Evolutionary conservation across 2,113 vertebrate genomes (phyloP).

Genomic region (Noturus placidus): DNA sequence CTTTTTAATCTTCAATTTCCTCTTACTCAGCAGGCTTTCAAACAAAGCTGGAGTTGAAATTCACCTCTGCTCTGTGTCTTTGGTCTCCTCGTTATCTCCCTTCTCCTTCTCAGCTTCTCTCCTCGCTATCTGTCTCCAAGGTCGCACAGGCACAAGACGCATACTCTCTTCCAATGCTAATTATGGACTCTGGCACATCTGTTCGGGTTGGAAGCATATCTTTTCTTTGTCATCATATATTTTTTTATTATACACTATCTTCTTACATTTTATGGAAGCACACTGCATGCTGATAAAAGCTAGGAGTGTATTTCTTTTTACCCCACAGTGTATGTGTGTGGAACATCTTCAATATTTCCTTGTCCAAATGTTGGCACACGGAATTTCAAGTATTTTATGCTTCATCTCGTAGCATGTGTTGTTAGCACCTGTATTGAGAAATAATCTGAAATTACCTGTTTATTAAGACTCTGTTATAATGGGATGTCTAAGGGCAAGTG

Average conservation of each 20-base stretch:
- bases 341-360: not conserved
- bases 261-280: conserved; percentile 25
- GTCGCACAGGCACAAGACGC: conserved; percentile 47
- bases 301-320: conserved; percentile 8
- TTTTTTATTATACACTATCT: conserved; percentile 36
- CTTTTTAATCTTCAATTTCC: not conserved
- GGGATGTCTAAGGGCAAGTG: not conserved
- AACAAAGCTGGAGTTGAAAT: conserved; percentile 43
- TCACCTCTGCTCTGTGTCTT: conserved; percentile 52
- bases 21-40: conserved; percentile 39
- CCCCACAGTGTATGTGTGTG: not conserved
- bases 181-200: conserved; percentile 41
- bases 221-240: conserved; percentile 33
- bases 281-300: conserved; percentile 17
- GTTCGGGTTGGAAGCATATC: conserved; percentile 28
- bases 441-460: not conserved
- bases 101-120: conserved; percentile 45
- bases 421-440: not conserved
- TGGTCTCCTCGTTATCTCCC: conserved; percentile 51
- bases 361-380: not conserved
- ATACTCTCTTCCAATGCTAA: conserved; percentile 51
- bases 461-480: not conserved
- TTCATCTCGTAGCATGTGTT: not conserved
- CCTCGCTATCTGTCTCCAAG: conserved; percentile 52
- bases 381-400: not conserved